A percentile compares a stretch with the other conserved stretches of the same genome.
phyloP scores from a whole-genome alignment of 2,797 vertebrate genomes.

The Microctenopoma lineatum region DNA sequence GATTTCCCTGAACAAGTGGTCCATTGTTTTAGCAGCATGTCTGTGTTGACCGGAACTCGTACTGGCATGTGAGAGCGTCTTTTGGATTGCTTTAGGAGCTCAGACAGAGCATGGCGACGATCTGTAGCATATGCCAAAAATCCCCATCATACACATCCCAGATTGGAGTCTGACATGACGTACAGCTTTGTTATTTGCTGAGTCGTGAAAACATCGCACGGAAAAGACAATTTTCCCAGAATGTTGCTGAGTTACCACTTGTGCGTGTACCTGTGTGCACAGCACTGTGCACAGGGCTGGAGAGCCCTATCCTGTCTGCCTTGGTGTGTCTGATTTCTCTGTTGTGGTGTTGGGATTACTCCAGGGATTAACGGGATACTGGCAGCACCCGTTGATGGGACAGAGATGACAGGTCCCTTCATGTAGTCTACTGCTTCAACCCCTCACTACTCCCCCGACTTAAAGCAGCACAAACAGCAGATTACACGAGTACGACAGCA shows the following conservation, averaged over 20 bases:
- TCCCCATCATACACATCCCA: constrained; percentile 25
- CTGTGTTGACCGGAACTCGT: not conserved
- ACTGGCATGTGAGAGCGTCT: constrained; percentile 3
- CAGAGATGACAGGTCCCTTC: constrained; percentile 77
- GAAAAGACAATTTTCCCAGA: constrained; percentile 49
- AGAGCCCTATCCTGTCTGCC: constrained; percentile 44
- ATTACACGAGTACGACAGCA: constrained; percentile 72
- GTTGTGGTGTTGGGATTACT: constrained; percentile 75
- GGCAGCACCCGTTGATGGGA: constrained; percentile 75
- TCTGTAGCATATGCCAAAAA: constrained; percentile 3
- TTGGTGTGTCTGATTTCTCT: constrained; percentile 62
- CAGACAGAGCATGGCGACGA: not conserved
- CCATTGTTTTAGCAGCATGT: not conserved
- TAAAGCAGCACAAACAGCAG: constrained; percentile 74
- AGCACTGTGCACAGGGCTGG: constrained; percentile 24
- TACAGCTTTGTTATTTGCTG: constrained; percentile 33
- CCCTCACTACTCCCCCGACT: constrained; percentile 53
- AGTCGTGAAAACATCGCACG: constrained; percentile 50
- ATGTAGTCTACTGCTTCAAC: constrained; percentile 64
- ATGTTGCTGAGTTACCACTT: constrained; percentile 33
- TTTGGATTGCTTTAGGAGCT: constrained; percentile 7
- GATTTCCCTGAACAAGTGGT: constrained; percentile 2
- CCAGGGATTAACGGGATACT: constrained; percentile 75
- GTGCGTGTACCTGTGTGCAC: constrained; percentile 13
- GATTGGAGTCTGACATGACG: constrained; percentile 13